Conservation (phyloP, 1,140 invertebrate species). For the Drepana arcuata region DNA sequence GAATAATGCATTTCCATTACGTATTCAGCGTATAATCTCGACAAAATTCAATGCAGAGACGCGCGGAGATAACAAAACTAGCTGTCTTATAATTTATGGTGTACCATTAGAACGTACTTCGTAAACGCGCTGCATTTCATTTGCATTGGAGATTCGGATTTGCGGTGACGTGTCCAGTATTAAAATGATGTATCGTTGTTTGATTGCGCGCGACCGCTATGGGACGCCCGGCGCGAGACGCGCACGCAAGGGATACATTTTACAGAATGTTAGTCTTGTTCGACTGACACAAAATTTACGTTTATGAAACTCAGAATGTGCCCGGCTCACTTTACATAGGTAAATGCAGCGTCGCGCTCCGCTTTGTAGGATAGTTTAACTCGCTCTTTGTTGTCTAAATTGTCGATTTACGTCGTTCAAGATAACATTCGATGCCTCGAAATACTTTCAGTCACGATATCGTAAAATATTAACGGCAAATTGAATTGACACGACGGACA, state of each 20-base stretch:
- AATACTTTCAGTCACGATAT: no score
- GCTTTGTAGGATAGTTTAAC: neutral
- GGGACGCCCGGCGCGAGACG: conserved; percentile 10
- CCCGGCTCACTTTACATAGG: neutral
- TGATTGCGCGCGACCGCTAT: conserved; percentile 36
- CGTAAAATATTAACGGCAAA: no score
- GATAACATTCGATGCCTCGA: no score
- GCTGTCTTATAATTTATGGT: conserved; percentile 56
- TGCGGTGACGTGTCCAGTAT: conserved; percentile 58
- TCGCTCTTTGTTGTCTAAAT: neutral
- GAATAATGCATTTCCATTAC: conserved; percentile 48
- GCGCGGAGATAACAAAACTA: conserved; percentile 47
- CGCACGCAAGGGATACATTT: neutral
- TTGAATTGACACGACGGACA: no score
- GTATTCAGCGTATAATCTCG: conserved; percentile 57
- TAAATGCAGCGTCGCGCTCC: no score
- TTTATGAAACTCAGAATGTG: conserved; percentile 3
- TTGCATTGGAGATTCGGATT: conserved; percentile 64
- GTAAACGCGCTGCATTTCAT: conserved; percentile 43
- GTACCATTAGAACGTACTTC: conserved; percentile 48
- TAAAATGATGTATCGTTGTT: conserved; percentile 60
- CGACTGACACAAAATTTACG: conserved; percentile 13
- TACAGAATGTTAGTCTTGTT: conserved; percentile 4
- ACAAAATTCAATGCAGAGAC: conserved; percentile 52
- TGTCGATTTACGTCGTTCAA: no score